These are phyloP conservation scores for Galerucella pusilla DNA, from an alignment of 2,888 invertebrate species.

Conservation along the genomic window DNA sequence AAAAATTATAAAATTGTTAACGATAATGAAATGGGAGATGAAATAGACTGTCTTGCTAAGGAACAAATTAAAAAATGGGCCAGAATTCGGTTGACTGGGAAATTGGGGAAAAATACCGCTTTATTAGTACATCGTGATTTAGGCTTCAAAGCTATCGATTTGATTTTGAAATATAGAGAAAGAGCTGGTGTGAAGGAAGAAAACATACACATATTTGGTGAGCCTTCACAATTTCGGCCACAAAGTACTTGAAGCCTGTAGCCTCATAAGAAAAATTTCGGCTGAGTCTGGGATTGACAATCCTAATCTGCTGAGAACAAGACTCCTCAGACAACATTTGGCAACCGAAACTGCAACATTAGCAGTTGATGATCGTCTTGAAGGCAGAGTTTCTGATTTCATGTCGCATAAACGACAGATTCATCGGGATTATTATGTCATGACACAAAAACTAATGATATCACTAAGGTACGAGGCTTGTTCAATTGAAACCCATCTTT, in stretches of 20 bases:
- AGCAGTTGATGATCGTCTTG: constrained; percentile 19
- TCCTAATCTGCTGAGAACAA: constrained; percentile 25
- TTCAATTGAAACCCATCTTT: too few relatives aligned
- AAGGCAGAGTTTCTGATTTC: constrained; percentile 32
- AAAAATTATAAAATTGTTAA: constrained; percentile 28
- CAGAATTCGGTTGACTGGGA: constrained; percentile 32
- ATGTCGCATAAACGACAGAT: constrained; percentile 32
- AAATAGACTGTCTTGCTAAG: constrained; percentile 16
- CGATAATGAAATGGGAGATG: constrained; percentile 12
- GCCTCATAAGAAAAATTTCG: constrained; percentile 25
- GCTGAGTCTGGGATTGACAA: constrained; percentile 21
- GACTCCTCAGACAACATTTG: constrained; percentile 27
- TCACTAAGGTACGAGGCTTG: too few relatives aligned
- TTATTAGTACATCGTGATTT: constrained; percentile 28
- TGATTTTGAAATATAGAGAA: constrained; percentile 31
- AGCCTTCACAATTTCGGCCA: constrained; percentile 12
- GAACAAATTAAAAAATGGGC: constrained; percentile 35
- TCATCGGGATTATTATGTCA: constrained; percentile 28
- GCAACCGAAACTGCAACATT: constrained; percentile 4
- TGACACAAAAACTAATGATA: constrained; percentile 23
- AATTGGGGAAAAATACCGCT: constrained; percentile 32
- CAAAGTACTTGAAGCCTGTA: constrained; percentile 24
- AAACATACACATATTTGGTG: constrained; percentile 30
- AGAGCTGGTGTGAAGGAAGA: constrained; percentile 18
- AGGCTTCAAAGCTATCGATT: constrained; percentile 33